phyloP scores from a whole-genome alignment of 2,113 vertebrate species.

The Platichthys stellatus region DNA sequence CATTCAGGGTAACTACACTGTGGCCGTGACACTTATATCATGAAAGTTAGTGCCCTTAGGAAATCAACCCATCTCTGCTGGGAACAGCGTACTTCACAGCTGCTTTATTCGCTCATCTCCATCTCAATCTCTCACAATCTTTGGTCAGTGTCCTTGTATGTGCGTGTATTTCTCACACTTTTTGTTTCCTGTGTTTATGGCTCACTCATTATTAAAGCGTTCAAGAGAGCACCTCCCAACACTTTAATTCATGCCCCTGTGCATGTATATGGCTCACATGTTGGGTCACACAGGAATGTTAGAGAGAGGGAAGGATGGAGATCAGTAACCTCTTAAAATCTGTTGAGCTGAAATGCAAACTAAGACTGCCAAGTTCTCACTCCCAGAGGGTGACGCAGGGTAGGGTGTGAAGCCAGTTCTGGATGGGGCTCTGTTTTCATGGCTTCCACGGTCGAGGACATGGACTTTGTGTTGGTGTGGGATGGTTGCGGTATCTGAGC shows the following conservation, averaged over 20 bases:
- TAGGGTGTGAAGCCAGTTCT: conserved; percentile 17
- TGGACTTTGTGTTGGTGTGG: not conserved
- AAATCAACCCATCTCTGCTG: conserved; percentile 5
- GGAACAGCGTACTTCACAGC: not conserved
- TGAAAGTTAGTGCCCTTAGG: not conserved
- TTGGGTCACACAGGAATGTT: conserved; percentile 37
- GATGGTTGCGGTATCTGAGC: conserved; percentile 37
- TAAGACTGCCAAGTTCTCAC: not conserved
- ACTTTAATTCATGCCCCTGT: conserved; percentile 45
- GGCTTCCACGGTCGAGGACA: conserved; percentile 35
- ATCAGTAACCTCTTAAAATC: conserved; percentile 51
- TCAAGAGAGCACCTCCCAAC: conserved; percentile 23
- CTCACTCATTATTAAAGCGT: conserved; percentile 44
- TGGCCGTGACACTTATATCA: conserved; percentile 11
- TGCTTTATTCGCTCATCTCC: not conserved
- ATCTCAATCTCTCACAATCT: too few relatives aligned
- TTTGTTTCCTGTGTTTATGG: conserved; percentile 13
- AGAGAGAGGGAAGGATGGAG: conserved; percentile 24
- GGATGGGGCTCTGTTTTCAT: conserved; percentile 32
- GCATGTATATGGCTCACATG: conserved; percentile 8
- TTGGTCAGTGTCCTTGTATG: conserved; percentile 30
- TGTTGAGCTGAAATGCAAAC: conserved; percentile 25
- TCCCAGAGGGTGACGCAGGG: not conserved
- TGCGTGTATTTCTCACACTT: not conserved
- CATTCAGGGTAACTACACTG: not conserved